Conservation (phyloP, 2,797 vertebrate genomes). For the Rhinoraja longicauda region DNA sequence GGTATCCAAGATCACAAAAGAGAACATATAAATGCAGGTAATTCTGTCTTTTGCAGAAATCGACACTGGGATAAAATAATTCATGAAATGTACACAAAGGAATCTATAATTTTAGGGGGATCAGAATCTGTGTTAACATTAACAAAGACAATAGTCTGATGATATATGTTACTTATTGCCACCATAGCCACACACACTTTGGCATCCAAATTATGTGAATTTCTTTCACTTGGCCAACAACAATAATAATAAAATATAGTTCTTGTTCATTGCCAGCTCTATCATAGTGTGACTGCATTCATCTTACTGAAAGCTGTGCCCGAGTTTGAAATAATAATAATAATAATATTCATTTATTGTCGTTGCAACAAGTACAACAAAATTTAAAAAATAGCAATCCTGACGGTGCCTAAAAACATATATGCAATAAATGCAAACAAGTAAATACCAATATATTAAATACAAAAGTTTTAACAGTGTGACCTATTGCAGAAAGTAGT, state of each 20-base stretch:
- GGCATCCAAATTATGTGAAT: not conserved
- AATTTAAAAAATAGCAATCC: no score
- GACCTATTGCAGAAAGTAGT: no score
- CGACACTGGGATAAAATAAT: not conserved
- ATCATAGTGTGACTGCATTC: not conserved
- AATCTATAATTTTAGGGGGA: not conserved
- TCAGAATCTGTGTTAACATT: not conserved
- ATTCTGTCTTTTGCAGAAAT: not conserved
- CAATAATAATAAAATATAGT: not conserved
- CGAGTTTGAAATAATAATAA: slow-evolving; percentile 7
- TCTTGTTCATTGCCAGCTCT: not conserved
- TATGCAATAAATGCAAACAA: no score
- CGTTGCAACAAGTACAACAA: no score
- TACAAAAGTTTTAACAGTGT: no score
- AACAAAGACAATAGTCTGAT: not conserved
- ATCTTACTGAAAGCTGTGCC: not conserved
- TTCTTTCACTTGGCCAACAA: not conserved
- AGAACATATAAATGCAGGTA: not conserved
- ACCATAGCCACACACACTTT: not conserved
- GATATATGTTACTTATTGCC: not conserved
- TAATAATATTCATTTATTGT: no score
- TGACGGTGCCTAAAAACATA: no score
- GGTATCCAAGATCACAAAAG: not conserved
- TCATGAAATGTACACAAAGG: not conserved
- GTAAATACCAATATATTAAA: no score